A percentile compares a stretch with the other conserved stretches of the same genome.
Conservation (phyloP, 92 coral and sea anemone genomes). For the Scolanthus callimorphus region DNA sequence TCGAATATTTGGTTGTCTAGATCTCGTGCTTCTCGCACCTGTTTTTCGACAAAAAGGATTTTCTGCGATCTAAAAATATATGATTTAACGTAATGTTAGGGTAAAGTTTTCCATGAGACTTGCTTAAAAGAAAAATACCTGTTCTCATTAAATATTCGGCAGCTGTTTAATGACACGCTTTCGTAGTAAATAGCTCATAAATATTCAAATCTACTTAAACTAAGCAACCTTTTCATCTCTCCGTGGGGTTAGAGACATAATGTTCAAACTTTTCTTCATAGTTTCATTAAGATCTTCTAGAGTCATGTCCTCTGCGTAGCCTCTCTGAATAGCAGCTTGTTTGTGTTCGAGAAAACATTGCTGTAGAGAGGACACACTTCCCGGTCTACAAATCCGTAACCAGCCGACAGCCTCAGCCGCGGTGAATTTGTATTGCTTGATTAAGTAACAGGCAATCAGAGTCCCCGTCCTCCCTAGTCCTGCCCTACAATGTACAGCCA, state of each 20-base stretch:
- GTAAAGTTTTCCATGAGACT: too few relatives aligned
- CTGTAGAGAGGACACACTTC: conserved; percentile 82
- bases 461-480: conserved; percentile 99
- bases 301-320: conserved; percentile 78
- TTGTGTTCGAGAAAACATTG: conserved; percentile 83
- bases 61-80: too few relatives aligned
- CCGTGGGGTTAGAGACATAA: conserved; percentile 60
- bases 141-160: conserved; percentile 51
- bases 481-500: conserved; percentile 97
- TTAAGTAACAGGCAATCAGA: conserved; percentile 92
- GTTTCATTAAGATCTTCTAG: conserved; percentile 72
- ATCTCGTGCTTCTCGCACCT: too few relatives aligned
- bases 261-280: conserved; percentile 66
- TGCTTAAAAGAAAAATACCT: not conserved
- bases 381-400: conserved; percentile 98
- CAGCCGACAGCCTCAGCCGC: conserved; percentile 98
- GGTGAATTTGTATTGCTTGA: conserved; percentile 83
- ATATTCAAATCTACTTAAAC: conserved; percentile 58
- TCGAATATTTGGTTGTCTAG: too few relatives aligned
- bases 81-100: too few relatives aligned
- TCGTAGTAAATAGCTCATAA: conserved; percentile 41
- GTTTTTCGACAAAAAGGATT: too few relatives aligned
- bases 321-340: conserved; percentile 75
- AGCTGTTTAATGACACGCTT: conserved; percentile 54
- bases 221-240: conserved; percentile 71